Conservation (phyloP, 2,888 invertebrate species). For the Nephrotoma appendiculata region DNA sequence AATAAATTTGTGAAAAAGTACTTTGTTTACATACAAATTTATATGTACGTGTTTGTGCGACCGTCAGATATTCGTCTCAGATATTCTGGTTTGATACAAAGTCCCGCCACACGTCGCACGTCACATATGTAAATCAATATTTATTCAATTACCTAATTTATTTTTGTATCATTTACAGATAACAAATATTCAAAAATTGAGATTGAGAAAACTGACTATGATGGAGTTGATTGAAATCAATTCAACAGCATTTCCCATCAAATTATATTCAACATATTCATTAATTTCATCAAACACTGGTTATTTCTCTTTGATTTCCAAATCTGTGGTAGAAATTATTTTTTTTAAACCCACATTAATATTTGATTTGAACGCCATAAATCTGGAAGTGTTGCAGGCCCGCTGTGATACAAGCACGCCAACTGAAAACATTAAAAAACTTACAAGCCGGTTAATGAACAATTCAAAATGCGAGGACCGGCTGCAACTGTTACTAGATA, state of each 20-base stretch:
- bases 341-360: background rate
- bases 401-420: background rate
- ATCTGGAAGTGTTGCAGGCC: background rate
- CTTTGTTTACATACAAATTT: too few species aligned
- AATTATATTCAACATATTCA: background rate
- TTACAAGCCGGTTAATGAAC: background rate
- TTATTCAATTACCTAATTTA: background rate
- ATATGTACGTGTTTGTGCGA: too few species aligned
- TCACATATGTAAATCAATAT: too few species aligned
- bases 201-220: too few species aligned
- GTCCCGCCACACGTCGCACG: too few species aligned
- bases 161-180: background rate
- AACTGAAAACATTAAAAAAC: background rate
- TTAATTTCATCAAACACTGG: background rate
- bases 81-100: too few species aligned
- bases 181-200: too few species aligned
- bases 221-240: conserved; percentile 1
- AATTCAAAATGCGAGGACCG: background rate
- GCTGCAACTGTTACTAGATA: background rate
- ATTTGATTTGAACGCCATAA: background rate
- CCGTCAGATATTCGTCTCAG: too few species aligned
- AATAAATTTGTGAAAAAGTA: too few species aligned
- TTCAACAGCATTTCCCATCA: background rate
- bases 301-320: background rate
- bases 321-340: background rate